These are phyloP conservation scores for Peucedramus taeniatus DNA, from an alignment of 2,113 vertebrate species.

Conservation along the genomic window DNA sequence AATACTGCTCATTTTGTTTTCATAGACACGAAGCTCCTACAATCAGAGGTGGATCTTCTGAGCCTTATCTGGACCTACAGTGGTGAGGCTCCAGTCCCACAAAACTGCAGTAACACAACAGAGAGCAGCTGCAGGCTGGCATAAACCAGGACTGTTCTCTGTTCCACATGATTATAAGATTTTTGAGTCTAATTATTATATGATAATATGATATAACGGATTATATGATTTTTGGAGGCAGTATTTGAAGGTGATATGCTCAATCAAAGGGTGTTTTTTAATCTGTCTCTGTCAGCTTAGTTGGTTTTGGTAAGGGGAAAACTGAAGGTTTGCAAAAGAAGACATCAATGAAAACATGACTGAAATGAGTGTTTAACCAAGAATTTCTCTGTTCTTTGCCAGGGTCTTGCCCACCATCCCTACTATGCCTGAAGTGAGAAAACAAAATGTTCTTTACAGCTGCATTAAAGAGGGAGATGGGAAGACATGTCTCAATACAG, in stretches of 20 bases:
- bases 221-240: accelerated
- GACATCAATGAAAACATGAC: not conserved
- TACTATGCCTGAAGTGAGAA: not conserved
- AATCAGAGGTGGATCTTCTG: not conserved
- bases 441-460: not conserved
- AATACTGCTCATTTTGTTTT: not conserved
- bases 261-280: not conserved
- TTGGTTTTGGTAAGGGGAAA: not conserved
- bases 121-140: not conserved
- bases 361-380: not conserved
- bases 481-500: not conserved
- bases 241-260: not conserved
- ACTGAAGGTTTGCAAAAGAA: not conserved
- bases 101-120: not conserved
- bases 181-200: not conserved
- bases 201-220: not conserved
- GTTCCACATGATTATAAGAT: not conserved
- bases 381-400: not conserved
- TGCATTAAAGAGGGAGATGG: not conserved
- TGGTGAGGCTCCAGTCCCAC: not conserved
- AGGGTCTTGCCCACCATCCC: not conserved
- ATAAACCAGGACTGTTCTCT: not conserved
- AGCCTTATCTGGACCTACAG: not conserved
- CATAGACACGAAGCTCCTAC: not conserved
- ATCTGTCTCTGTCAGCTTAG: not conserved